A percentile compares a stretch with the other conserved stretches of the same genome.
phyloP scores from a whole-genome alignment of 1,140 invertebrate genomes.

The Hesperophylax magnus region DNA sequence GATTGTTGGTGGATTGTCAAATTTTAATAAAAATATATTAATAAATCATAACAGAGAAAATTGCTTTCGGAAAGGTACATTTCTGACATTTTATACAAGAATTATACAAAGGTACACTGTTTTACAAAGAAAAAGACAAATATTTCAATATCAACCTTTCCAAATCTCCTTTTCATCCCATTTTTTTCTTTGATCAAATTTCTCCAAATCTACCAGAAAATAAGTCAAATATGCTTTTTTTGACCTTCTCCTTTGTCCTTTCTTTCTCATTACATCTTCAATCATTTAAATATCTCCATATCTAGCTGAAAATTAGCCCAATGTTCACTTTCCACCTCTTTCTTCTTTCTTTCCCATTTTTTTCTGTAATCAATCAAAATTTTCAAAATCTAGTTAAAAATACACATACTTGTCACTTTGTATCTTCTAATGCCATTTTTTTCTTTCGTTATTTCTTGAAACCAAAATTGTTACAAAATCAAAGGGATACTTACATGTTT shows the following conservation, averaged over 20 bases:
- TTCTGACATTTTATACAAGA: neutral
- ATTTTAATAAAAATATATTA: neutral
- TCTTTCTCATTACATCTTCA: no score
- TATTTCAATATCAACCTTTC: neutral
- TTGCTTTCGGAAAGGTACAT: neutral
- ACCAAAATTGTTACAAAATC: neutral
- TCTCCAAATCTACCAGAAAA: neutral
- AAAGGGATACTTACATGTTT: neutral
- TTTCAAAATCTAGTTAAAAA: neutral
- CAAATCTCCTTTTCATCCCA: neutral
- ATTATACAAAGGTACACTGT: neutral
- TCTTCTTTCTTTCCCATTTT: no score
- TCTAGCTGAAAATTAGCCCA: no score
- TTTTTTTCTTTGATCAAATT: neutral
- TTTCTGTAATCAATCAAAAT: neutral
- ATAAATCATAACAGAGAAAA: neutral
- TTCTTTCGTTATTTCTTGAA: no score
- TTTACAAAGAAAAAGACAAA: neutral
- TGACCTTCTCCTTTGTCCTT: no score
- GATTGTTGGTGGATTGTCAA: constrained; percentile 20
- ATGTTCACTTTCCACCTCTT: no score
- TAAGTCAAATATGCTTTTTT: no score
- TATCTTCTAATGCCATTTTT: no score
- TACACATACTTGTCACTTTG: neutral
- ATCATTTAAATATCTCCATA: no score